Evolutionary conservation across 2,113 vertebrate species (phyloP).

Genomic region (Oreochromis aureus): DNA sequence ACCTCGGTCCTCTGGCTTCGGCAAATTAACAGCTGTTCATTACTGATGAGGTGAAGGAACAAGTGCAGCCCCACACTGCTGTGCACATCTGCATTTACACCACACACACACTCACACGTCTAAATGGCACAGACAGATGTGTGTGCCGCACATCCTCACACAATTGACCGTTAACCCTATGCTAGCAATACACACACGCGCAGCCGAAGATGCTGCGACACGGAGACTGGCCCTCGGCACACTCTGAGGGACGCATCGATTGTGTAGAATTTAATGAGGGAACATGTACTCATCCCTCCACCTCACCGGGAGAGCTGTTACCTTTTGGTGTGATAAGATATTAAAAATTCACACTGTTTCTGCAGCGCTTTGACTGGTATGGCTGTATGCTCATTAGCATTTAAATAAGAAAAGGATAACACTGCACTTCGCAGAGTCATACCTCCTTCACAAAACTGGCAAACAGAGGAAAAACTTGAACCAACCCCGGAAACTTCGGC

Average conservation of each 20-base stretch:
- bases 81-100: constrained; percentile 20
- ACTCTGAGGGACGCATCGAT: constrained; percentile 37
- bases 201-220: neutral
- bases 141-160: neutral
- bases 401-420: constrained; percentile 77
- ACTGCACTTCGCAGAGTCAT: constrained; percentile 55
- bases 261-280: constrained; percentile 67
- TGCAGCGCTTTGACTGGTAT: constrained; percentile 53
- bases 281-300: constrained; percentile 55
- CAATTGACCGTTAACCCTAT: neutral
- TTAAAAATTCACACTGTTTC: constrained; percentile 72
- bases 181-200: neutral
- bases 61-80: constrained; percentile 11
- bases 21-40: constrained; percentile 66
- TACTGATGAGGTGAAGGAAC: constrained; percentile 55
- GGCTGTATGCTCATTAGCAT: constrained; percentile 73
- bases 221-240: constrained; percentile 11
- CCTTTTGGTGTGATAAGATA: constrained; percentile 68
- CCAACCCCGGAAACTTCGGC: constrained; percentile 36
- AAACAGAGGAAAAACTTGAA: constrained; percentile 41
- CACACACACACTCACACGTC: neutral
- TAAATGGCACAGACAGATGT: constrained; percentile 15
- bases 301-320: constrained; percentile 56
- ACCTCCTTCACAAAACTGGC: constrained; percentile 47
- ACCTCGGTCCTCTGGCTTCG: constrained; percentile 31